phyloP scores from a whole-genome alignment of 2,113 vertebrate genomes.

The Uropsilus gracilis region DNA sequence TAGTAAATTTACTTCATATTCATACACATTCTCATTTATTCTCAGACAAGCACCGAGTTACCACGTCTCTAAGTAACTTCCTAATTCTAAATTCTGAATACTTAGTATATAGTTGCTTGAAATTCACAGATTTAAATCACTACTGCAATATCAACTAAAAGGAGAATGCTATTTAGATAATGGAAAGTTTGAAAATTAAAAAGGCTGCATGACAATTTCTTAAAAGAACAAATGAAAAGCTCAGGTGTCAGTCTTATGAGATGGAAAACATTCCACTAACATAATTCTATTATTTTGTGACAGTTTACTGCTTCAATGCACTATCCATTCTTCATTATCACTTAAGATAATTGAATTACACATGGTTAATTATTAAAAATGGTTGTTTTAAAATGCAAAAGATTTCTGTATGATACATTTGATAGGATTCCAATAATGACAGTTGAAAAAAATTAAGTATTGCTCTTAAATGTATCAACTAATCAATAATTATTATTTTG shows the following conservation, averaged over 20 bases:
- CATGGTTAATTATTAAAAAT: constrained; percentile 41
- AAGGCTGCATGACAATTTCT: neutral
- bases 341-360: constrained; percentile 24
- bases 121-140: neutral
- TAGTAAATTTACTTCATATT: constrained; percentile 9
- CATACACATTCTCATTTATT: neutral
- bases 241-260: constrained; percentile 17
- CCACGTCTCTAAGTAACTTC: neutral
- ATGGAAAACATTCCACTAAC: neutral
- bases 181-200: neutral
- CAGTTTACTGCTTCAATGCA: neutral
- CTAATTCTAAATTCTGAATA: constrained; percentile 14
- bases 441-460: constrained; percentile 27
- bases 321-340: constrained; percentile 24
- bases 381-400: constrained; percentile 32
- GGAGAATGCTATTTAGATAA: neutral
- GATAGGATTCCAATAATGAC: neutral
- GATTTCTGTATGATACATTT: neutral
- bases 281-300: neutral
- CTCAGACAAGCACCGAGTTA: neutral
- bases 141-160: neutral
- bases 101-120: neutral
- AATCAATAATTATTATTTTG: constrained; percentile 11
- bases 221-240: neutral
- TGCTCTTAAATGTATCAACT: constrained; percentile 20